Evolutionary conservation across 2,113 vertebrate genomes (phyloP).

Genomic region (Oreotrochilus melanogaster): DNA sequence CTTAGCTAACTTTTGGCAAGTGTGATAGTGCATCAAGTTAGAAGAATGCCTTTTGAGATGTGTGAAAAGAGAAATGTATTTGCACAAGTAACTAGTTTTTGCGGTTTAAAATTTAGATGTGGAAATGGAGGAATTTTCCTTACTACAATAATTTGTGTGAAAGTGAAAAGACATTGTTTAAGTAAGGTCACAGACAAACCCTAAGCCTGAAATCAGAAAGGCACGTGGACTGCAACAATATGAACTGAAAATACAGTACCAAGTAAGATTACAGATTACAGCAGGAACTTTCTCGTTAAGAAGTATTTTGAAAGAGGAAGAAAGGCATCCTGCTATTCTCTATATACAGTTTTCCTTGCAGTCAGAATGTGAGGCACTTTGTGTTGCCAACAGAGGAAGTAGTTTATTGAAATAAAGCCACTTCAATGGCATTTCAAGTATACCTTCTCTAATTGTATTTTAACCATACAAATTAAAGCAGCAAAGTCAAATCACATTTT

Average conservation of each 20-base stretch:
- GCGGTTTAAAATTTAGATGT: not conserved
- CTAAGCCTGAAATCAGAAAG: not conserved
- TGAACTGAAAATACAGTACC: conserved; percentile 15
- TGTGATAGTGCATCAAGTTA: not conserved
- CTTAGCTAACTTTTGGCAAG: not conserved
- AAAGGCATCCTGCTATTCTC: not conserved
- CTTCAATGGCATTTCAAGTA: conserved; percentile 77
- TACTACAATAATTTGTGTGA: not conserved
- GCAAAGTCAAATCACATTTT: conserved; percentile 76
- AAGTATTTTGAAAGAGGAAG: not conserved
- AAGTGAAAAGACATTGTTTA: not conserved
- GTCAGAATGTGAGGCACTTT: not conserved
- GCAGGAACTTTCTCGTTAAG: not conserved
- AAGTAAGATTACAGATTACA: conserved; percentile 5
- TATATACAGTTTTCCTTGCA: not conserved
- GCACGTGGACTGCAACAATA: not conserved
- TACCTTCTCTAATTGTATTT: conserved; percentile 56
- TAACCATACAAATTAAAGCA: conserved; percentile 71
- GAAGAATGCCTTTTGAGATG: not conserved
- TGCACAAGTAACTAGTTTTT: not conserved
- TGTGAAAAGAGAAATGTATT: not conserved
- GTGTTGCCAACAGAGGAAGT: not conserved
- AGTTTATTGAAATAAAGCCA: conserved; percentile 11
- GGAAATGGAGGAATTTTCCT: not conserved
- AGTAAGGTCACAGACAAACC: not conserved